Evolutionary conservation across 1,140 invertebrate species (phyloP), one percentile per base, ranked within the genome.

Genomic region (Saccostrea glomerata): DNA sequence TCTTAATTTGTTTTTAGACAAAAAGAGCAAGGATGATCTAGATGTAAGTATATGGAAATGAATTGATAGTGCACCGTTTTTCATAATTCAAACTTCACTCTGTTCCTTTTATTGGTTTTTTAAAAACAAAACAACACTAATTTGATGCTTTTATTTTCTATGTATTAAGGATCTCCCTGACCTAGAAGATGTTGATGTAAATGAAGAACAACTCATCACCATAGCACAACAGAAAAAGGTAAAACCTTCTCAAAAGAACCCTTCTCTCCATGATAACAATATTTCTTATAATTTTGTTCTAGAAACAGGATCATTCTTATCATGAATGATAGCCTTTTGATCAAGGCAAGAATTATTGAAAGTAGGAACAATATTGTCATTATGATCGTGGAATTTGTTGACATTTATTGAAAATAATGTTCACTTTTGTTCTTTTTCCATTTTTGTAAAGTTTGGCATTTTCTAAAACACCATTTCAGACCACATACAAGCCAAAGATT

Each of bases 151-250:
- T 36, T 36, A n/a, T 40, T 54, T 40, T 15, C 6, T 47, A 47
- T 83, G n/a, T 84, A n/a, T 36, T n/a, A n/a, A 92, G 91, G 92
- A 92, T 87, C 77, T 93, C 11, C 93, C 92, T 82, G 92, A 93
- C 17, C 84, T 93, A 82, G 92, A 93, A 73, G 92, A 93, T 89
- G 89, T 92, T 30, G 92, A 93, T 86, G 90, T 92, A 12, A 87
- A 86, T 83, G 91, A 91, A 55, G 88, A 89, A 25, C 82, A 84
- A 23, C 40, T 58, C 4, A 85, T 85, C 9, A 58, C 25, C 1
- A 40, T 56, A 11, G 55, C 84, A 85, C 47, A 63, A 25, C 47
- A 60, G 58, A 60, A 63, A 63, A 85, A 85, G 36, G 84, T 85
- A n/a, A 60, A 60, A 55, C 40, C 6, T 47, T 47, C 6, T 47